A percentile compares a stretch with the other conserved stretches of the same genome.
Conservation (phyloP, 2,888 invertebrate species). For the Heterodera filipjevi region DNA sequence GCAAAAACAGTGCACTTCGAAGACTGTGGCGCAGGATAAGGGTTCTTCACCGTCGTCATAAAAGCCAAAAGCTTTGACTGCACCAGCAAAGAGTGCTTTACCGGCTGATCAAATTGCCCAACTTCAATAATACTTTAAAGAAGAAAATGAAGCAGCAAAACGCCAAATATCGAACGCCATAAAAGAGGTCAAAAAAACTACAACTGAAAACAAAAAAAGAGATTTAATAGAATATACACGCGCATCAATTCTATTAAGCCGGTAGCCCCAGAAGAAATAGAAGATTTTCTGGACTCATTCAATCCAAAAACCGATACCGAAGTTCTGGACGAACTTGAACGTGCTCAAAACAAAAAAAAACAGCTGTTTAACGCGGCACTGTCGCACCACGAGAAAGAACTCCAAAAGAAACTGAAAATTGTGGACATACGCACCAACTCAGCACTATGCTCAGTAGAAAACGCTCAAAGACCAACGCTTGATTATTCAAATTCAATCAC, state of each 20-base stretch:
- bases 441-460: neutral
- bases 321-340: neutral
- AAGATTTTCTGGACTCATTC: neutral
- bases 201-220: neutral
- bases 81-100: neutral
- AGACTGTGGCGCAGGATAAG: no score
- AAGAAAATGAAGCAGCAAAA: neutral
- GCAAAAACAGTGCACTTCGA: no score
- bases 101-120: neutral
- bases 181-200: neutral
- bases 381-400: neutral
- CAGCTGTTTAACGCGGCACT: neutral
- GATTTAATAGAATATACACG: neutral
- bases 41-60: neutral
- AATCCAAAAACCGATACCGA: neutral
- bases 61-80: neutral
- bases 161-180: neutral
- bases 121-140: neutral
- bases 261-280: neutral
- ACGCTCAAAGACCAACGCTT: neutral
- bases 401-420: neutral
- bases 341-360: neutral
- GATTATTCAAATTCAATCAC: neutral
- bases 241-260: neutral
- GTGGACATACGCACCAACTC: neutral